Evolutionary conservation across 1,140 invertebrate species (phyloP).

Genomic region (Ylistrum balloti): DNA sequence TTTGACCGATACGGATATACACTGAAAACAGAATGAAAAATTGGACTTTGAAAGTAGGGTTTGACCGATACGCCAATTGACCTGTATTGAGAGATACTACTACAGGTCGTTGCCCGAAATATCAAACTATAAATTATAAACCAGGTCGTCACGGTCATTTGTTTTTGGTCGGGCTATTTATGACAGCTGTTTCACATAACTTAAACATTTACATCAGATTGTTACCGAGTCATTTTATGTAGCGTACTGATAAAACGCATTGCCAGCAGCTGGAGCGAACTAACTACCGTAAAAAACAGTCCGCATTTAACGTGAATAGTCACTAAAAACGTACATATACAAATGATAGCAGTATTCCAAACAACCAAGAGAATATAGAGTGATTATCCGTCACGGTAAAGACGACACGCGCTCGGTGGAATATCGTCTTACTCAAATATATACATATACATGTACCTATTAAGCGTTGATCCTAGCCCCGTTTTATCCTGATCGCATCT

Average conservation of each 20-base stretch:
- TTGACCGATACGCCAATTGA: too few relatives aligned
- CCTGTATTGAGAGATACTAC: too few relatives aligned
- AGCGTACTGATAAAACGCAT: background rate
- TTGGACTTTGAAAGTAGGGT: too few relatives aligned
- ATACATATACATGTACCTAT: background rate
- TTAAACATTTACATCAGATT: background rate
- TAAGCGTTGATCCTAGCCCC: background rate
- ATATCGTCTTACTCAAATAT: background rate
- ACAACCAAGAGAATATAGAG: background rate
- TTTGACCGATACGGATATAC: too few relatives aligned
- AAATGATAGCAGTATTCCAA: background rate
- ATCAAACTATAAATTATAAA: background rate
- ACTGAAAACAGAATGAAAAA: too few relatives aligned
- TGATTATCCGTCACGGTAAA: background rate
- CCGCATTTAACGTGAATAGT: background rate
- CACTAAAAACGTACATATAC: background rate
- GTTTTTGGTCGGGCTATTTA: background rate
- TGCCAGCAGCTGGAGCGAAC: background rate
- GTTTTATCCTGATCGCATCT: too few relatives aligned
- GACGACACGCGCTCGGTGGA: background rate
- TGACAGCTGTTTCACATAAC: constrained; percentile 33
- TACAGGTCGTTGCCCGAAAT: background rate
- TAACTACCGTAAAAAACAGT: background rate
- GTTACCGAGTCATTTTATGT: background rate
- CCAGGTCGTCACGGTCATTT: background rate